Conservation (phyloP, 2,797 vertebrate species). For the Poliocrania exsul region DNA sequence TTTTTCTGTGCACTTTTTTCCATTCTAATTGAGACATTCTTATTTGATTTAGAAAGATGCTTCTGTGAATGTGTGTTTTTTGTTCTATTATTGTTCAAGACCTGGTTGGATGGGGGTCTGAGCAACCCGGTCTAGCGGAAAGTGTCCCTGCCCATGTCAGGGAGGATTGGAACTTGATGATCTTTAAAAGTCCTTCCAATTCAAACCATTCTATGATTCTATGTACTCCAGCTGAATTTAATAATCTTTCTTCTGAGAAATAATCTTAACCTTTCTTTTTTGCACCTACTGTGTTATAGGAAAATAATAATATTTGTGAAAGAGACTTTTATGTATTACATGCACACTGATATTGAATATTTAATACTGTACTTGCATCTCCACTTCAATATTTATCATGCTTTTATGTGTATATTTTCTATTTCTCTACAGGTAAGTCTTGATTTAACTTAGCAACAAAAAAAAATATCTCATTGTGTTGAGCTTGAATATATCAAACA, state of each 20-base stretch:
- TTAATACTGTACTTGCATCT: background rate
- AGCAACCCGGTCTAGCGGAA: background rate
- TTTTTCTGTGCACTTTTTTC: background rate
- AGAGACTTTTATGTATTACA: background rate
- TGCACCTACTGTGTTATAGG: background rate
- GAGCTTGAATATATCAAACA: background rate
- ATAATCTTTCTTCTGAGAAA: background rate
- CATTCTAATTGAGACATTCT: background rate
- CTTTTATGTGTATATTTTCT: background rate
- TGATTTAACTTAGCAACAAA: background rate
- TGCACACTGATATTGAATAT: background rate
- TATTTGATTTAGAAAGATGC: background rate
- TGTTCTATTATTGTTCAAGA: background rate
- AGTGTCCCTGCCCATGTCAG: background rate
- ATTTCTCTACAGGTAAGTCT: background rate
- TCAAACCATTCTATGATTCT: background rate
- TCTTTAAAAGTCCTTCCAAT: background rate
- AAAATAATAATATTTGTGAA: background rate
- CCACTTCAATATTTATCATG: background rate
- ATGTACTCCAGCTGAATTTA: background rate
- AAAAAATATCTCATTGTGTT: background rate
- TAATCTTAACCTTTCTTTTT: background rate
- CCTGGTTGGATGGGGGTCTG: background rate
- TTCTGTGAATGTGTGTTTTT: background rate
- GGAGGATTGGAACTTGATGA: accelerated